Evolutionary conservation across 2,888 invertebrate genomes (phyloP).

Genomic region (Aphidius colemani): DNA sequence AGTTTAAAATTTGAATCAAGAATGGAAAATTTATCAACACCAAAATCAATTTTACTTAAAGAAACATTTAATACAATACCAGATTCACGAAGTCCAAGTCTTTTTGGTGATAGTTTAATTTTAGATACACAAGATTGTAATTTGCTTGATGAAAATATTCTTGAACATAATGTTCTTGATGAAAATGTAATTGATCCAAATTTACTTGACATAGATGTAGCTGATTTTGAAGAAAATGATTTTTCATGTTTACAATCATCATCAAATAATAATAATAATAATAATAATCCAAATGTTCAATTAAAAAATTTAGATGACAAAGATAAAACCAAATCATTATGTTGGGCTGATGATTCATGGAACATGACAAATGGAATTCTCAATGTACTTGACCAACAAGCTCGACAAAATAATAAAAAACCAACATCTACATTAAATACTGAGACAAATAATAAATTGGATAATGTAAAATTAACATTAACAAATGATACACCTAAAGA

Average conservation of each 20-base stretch:
- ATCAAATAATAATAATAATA: not conserved
- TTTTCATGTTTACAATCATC: constrained; percentile 1
- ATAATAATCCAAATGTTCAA: constrained; percentile 1
- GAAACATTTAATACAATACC: constrained; percentile 25
- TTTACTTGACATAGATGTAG: not conserved
- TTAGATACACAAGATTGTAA: constrained; percentile 63
- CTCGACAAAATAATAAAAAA: constrained; percentile 14
- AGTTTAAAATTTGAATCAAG: not conserved
- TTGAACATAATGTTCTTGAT: constrained; percentile 41
- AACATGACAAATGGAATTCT: constrained; percentile 37
- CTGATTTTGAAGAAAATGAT: not conserved
- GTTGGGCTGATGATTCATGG: constrained; percentile 49
- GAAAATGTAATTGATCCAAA: constrained; percentile 39
- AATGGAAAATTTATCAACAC: not conserved
- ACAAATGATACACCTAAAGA: constrained; percentile 10
- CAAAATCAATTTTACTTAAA: constrained; percentile 8
- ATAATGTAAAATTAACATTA: not conserved
- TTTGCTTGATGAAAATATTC: constrained; percentile 58
- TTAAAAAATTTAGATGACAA: not conserved
- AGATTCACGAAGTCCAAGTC: constrained; percentile 61
- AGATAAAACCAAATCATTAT: constrained; percentile 27
- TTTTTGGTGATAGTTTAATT: constrained; percentile 67
- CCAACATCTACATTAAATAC: not conserved
- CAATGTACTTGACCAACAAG: constrained; percentile 14
- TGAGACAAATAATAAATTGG: constrained; percentile 3